Evolutionary conservation across 2,797 vertebrate genomes (phyloP), one percentile per base, ranked within the genome.

Genomic region (Parambassis ranga): DNA sequence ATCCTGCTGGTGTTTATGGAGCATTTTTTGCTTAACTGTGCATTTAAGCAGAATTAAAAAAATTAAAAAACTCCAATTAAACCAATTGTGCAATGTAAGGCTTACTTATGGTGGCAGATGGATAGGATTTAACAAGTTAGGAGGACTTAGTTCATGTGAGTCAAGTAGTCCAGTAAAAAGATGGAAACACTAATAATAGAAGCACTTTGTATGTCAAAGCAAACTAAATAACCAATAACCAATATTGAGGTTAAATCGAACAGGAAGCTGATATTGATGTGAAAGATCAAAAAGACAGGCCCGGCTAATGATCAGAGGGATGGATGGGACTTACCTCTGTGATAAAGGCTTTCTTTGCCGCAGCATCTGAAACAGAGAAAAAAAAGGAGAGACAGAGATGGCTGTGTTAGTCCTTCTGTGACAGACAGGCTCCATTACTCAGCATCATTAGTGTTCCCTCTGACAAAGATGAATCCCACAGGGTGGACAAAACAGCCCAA

Each of bases 331-430:
- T 85, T 83, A 93, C 93, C 93, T 94, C 93, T 80, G 92, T 91
- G 79, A 92, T 87, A 75, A 88, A 90, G 71, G 90, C 81, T 86
- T 91, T 93, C 82, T 82, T 92, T 31, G 87, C 89, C 48, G 82
- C 81, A 63, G 87, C 82, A 50, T 93, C 92, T 93, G 56, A 68
- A 61, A 11, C 42, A 78, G 10, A 75, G n/a, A 61, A 5, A 37
- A 55, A 48, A 10, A 42, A 10, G 16, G 24, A 79, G 28, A 66
- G 59, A 65, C 10, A 57, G 31, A 47, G 27, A 61, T 8, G 26
- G 19, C 30, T 27, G 20, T 23, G 57, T 87, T 77, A 79, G 77
- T 71, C 10, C 10, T 46, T 33, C 13, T 32, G 41, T 74, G 59
- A 66, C 13, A 6, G 18, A 75, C 35, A 69, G 49, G 22, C 44